These are phyloP conservation scores for Limnothrissa miodon DNA, from an alignment of 2,113 vertebrate species.

Conservation along the genomic window DNA sequence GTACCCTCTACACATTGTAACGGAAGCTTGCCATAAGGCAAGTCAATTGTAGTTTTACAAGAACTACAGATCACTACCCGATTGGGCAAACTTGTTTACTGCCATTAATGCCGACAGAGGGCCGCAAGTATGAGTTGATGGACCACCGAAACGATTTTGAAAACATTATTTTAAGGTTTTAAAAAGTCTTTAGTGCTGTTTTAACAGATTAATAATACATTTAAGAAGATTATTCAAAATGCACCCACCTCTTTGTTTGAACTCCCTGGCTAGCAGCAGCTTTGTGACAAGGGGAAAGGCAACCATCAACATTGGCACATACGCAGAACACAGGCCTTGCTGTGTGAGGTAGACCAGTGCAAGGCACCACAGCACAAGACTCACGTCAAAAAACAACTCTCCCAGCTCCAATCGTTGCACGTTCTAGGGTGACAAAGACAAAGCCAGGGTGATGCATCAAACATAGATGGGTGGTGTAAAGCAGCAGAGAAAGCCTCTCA, in stretches of 20 bases:
- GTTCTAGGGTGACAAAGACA: constrained; percentile 65
- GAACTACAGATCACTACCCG: too few relatives aligned
- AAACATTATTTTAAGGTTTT: too few relatives aligned
- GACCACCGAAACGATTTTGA: too few relatives aligned
- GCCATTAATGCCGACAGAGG: too few relatives aligned
- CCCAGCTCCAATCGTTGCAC: constrained; percentile 77
- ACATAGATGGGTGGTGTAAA: neutral
- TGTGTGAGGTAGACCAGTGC: constrained; percentile 78
- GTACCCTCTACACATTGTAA: too few relatives aligned
- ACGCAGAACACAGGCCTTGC: constrained; percentile 85
- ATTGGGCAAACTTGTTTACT: too few relatives aligned
- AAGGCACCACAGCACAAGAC: constrained; percentile 82
- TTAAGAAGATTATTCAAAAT: neutral
- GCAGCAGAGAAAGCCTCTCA: neutral
- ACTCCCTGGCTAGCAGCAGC: constrained; percentile 77
- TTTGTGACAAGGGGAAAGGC: constrained; percentile 84
- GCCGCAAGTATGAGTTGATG: too few relatives aligned
- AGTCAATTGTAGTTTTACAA: too few relatives aligned
- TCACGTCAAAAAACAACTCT: constrained; percentile 86
- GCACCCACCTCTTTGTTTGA: constrained; percentile 78
- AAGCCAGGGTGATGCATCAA: constrained; percentile 13
- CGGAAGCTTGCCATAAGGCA: too few relatives aligned
- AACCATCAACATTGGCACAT: constrained; percentile 87
- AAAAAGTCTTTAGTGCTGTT: too few relatives aligned
- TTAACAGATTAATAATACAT: neutral